Conservation (phyloP, 1,140 invertebrate genomes). For the Cyclina sinensis region DNA sequence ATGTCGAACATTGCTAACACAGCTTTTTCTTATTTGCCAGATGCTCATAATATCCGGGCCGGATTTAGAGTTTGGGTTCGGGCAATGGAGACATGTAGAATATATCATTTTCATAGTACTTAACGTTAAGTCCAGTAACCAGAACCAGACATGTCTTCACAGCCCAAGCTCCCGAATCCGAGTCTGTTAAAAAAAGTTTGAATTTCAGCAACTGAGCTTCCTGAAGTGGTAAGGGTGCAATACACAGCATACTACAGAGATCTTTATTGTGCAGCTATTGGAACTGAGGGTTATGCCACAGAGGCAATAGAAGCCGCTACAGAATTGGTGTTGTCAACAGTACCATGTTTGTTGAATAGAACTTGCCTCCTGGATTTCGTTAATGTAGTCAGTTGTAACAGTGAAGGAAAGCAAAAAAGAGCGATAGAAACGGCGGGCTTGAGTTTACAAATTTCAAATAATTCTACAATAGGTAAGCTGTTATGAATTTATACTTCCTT, state of each 20-base stretch:
- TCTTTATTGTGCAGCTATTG: background rate
- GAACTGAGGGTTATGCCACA: background rate
- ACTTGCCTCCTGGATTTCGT: background rate
- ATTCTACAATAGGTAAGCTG: background rate
- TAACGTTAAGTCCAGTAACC: too few relatives aligned
- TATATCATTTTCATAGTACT: background rate
- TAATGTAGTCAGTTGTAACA: background rate
- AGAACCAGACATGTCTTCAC: background rate
- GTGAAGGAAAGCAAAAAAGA: background rate
- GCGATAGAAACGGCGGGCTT: background rate
- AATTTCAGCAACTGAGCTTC: background rate
- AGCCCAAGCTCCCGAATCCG: background rate
- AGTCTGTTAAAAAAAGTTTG: background rate
- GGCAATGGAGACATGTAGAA: too few relatives aligned
- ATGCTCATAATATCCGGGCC: too few relatives aligned
- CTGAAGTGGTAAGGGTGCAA: background rate
- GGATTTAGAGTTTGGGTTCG: too few relatives aligned
- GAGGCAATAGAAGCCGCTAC: background rate
- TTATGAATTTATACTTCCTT: too few relatives aligned
- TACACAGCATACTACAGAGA: background rate
- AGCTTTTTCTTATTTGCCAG: too few relatives aligned
- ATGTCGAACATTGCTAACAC: too few relatives aligned
- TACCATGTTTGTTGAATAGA: background rate
- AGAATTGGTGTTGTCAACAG: background rate
- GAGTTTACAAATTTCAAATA: background rate